Conservation (phyloP, 2,797 vertebrate genomes). For the Hemitrygon akajei region DNA sequence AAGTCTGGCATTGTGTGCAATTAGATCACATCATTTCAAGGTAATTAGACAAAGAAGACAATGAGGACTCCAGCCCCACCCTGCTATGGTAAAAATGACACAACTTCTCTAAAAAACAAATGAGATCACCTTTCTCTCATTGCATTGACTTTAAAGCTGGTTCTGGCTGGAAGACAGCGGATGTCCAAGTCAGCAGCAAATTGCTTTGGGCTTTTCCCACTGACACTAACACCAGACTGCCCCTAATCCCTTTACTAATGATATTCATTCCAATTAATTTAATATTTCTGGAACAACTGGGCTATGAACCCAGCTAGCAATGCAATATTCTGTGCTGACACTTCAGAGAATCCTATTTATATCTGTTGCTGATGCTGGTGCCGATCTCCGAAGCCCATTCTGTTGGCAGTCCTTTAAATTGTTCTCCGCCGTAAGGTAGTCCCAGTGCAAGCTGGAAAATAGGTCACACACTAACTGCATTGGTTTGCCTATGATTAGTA, state of each 20-base stretch:
- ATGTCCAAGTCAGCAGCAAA: neutral
- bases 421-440: neutral
- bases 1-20: neutral
- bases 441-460: neutral
- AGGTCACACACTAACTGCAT: neutral
- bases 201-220: neutral
- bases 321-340: neutral
- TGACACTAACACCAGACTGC: neutral
- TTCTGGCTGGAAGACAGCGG: neutral
- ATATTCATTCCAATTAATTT: neutral
- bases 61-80: neutral
- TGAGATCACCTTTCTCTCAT: neutral
- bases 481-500: neutral
- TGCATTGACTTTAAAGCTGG: neutral
- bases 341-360: neutral
- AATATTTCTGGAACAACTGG: neutral
- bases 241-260: conserved; percentile 1
- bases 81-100: neutral
- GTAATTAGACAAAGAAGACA: neutral
- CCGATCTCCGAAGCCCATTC: neutral
- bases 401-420: too few species aligned
- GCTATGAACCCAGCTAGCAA: neutral
- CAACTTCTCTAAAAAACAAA: neutral
- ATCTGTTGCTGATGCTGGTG: neutral
- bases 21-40: neutral